Base-by-base conservation (phyloP, 2,888 invertebrate species). In the Oscheius sp. region DNA sequence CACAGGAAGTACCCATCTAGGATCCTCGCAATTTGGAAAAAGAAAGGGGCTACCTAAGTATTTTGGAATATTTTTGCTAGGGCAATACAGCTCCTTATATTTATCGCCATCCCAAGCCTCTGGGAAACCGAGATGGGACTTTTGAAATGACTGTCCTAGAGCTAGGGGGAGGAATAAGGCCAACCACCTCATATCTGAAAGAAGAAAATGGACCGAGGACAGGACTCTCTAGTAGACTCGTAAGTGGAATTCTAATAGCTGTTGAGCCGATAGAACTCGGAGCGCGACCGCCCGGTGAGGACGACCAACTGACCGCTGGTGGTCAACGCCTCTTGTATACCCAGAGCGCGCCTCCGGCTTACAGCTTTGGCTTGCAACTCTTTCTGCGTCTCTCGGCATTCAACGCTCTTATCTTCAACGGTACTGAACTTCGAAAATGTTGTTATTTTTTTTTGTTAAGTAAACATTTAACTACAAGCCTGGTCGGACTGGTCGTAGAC, bases 21-120 rank as follows among this genome's bases (percentile, higher is more conserved):
- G 79, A 66, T 18, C 45, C 41, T 35, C 13, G n/a, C 29, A 58
- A 25, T 25, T 29, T 5, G 21, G 72, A 25, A 68, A 58, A 23
- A 61, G 9, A 12, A 23, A 21, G n/a, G 3, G 52, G 75, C 61
- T 25, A 87, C 87, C 87, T 46, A 87, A 75, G 75, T 81, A 87
- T 59, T 82, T 84, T 3, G 87, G 87, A 58, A 87, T 87, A 49
- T 86, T 86, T 70, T 86, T 87, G 74, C 84, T 83, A 18, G 87
- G 87, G 74, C 87, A 87, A 61, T 85, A 86, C 29, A 87, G 72
- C 59, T 87, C 86, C 56, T 80, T 68, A 78, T 85, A 87, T 74
- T 85, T 87, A 74, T 87, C 87, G n/a, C 87, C 87, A 76, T 87
- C 86, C 87, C 87, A 87, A 21, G 85, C 80, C 59, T 86, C 87